These are phyloP conservation scores for Sebastes goodei DNA, from an alignment of 2,797 vertebrate species.

Conservation along the genomic window DNA sequence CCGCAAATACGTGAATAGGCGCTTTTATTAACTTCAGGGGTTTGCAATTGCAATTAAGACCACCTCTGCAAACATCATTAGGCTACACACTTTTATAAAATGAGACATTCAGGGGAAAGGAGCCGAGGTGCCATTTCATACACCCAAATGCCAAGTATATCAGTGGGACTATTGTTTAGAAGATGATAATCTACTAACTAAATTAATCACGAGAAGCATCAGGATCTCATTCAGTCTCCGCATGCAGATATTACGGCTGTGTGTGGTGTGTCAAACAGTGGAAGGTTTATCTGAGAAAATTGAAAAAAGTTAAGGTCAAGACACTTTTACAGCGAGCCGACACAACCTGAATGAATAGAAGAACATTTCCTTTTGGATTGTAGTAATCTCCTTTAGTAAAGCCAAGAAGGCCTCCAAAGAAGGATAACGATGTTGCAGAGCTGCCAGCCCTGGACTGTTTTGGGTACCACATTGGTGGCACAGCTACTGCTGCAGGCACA, in stretches of 20 bases:
- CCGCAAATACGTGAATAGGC: background rate
- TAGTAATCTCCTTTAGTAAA: conserved; percentile 61
- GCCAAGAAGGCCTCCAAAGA: conserved; percentile 48
- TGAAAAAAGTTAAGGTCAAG: background rate
- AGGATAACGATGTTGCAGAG: conserved; percentile 19
- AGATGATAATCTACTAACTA: background rate
- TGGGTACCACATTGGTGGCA: conserved; percentile 7
- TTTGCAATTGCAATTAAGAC: background rate
- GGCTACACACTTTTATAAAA: background rate
- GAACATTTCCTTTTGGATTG: conserved; percentile 50
- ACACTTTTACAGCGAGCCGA: background rate
- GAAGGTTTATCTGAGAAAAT: background rate
- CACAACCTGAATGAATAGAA: conserved; percentile 31
- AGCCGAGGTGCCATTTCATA: background rate
- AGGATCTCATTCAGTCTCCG: background rate
- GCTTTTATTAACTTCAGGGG: background rate
- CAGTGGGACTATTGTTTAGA: background rate
- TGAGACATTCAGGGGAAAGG: background rate
- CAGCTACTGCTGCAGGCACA: background rate
- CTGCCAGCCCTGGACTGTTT: conserved; percentile 18
- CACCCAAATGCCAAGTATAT: background rate
- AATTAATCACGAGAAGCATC: background rate
- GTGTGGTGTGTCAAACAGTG: background rate
- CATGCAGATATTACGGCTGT: background rate
- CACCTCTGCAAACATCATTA: background rate